Conservation (phyloP, 2,888 invertebrate genomes). For the Chymomyza caudatula region DNA sequence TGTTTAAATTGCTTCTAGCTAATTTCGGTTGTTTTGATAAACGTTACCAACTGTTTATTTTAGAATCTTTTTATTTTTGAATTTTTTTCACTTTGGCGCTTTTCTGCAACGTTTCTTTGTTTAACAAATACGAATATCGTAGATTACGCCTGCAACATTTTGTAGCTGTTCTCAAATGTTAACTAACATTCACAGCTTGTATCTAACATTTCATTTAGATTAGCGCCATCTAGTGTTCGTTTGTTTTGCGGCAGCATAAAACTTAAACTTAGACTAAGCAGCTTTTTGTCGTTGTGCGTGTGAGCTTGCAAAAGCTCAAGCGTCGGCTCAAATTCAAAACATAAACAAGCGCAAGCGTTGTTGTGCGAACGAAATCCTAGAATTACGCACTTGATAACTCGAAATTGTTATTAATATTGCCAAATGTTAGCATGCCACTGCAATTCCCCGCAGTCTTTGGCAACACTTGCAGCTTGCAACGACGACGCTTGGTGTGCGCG, state of each 20-base stretch:
- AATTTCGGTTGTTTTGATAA: too few relatives aligned
- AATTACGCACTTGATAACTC: not conserved
- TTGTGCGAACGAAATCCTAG: conserved; percentile 6
- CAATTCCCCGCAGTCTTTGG: conserved; percentile 24
- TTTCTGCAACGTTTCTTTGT: too few relatives aligned
- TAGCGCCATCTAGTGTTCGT: not conserved
- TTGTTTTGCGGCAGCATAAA: not conserved
- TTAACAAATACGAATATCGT: too few relatives aligned
- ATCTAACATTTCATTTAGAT: too few relatives aligned
- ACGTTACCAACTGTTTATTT: too few relatives aligned
- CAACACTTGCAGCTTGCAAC: conserved; percentile 18
- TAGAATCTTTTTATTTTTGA: too few relatives aligned
- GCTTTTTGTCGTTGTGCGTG: not conserved
- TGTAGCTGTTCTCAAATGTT: too few relatives aligned
- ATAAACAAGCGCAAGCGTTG: not conserved
- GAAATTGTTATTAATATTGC: conserved; percentile 15
- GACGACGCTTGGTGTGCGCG: conserved; percentile 20
- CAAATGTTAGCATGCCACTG: conserved; percentile 26
- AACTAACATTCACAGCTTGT: too few relatives aligned
- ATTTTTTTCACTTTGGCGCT: too few relatives aligned
- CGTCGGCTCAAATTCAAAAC: not conserved
- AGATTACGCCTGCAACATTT: too few relatives aligned
- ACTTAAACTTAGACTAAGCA: not conserved
- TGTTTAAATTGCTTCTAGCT: too few relatives aligned
- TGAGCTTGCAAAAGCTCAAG: not conserved